A percentile compares a stretch with the other conserved stretches of the same genome.
These are phyloP conservation scores for Tipula vernalis DNA, from an alignment of 2,888 invertebrate species.

Conservation along the genomic window DNA sequence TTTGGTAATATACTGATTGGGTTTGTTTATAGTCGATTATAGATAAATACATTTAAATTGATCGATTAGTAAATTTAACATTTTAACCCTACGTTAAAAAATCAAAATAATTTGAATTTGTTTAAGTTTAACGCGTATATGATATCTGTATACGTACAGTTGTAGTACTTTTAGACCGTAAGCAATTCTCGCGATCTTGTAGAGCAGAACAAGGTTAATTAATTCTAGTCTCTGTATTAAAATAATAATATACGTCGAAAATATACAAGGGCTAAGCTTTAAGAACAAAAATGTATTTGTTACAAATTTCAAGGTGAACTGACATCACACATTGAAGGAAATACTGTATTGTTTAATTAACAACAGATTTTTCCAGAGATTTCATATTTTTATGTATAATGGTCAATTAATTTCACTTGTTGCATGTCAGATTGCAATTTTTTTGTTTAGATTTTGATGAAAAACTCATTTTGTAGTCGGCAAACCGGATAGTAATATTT, in stretches of 20 bases:
- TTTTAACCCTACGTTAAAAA: background rate
- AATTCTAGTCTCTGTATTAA: background rate
- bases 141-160: background rate
- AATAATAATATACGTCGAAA: background rate
- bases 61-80: background rate
- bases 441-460: background rate
- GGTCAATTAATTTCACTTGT: background rate
- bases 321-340: background rate
- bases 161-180: background rate
- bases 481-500: background rate
- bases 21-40: background rate
- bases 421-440: background rate
- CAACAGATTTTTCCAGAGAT: background rate
- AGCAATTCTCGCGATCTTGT: background rate
- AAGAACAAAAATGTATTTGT: background rate
- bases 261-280: background rate
- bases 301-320: background rate
- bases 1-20: too few species aligned
- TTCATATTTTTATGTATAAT: background rate
- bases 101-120: background rate
- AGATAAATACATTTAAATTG: background rate
- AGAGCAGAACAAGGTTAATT: background rate
- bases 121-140: background rate
- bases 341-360: background rate
- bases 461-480: background rate